These are phyloP conservation scores for Gambelia wislizenii DNA, from an alignment of 2,797 vertebrate species.

Conservation along the genomic window DNA sequence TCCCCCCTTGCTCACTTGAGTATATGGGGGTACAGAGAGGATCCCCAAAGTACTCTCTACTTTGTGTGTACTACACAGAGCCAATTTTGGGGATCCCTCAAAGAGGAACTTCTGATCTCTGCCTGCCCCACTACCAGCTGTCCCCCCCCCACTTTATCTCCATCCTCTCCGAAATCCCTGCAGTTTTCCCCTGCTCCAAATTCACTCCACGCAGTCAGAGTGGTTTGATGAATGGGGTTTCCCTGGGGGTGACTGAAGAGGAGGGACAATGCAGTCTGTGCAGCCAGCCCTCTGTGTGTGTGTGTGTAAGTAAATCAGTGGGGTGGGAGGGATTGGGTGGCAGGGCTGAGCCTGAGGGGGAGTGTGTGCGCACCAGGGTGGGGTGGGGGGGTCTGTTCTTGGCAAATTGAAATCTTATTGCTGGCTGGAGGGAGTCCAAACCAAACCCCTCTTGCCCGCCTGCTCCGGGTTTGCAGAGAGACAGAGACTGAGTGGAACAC, in stretches of 20 bases:
- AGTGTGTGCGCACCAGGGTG: no score
- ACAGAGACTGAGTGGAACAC: no score
- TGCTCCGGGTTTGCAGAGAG: background rate
- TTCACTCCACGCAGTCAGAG: background rate
- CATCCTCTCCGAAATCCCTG: no score
- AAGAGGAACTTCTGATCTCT: slow-evolving; percentile 15
- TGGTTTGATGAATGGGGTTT: background rate
- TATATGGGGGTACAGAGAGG: background rate
- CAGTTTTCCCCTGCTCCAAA: background rate
- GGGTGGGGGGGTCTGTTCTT: background rate
- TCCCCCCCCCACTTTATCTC: background rate
- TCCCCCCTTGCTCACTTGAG: background rate
- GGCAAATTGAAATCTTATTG: background rate
- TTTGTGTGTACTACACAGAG: background rate
- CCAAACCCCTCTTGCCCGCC: background rate
- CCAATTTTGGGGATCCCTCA: rapidly evolving
- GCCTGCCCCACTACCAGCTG: background rate
- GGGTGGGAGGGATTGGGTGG: background rate
- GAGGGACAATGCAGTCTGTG: slow-evolving; percentile 15
- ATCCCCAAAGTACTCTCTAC: background rate
- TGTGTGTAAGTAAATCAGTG: background rate
- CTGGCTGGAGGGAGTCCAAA: slow-evolving; percentile 10
- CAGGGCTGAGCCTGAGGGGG: background rate
- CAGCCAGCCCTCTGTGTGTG: background rate
- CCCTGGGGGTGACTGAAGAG: background rate